Base-by-base conservation (phyloP, 2,797 vertebrate genomes). In the Microctenopoma stevenorrisi region DNA sequence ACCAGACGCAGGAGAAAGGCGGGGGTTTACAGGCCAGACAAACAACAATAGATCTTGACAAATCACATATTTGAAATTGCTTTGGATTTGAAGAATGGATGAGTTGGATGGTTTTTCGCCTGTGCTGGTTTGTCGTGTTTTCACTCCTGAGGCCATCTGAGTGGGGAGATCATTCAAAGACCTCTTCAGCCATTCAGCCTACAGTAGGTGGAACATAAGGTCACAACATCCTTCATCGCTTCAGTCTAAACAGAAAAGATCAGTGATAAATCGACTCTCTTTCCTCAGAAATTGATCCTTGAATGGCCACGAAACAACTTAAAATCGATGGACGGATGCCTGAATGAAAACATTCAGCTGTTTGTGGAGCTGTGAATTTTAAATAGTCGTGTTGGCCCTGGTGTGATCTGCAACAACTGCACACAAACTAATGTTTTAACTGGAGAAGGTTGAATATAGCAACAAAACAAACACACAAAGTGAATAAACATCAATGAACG, bases 31-130 rank as follows among this genome's bases (percentile, higher is more conserved):
- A 57, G 79, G 80, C 83, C 78, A 84, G 82, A 88, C 75, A 81
- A 72, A 42, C 60, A 12, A 73, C 42, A 77, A 74, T 56, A 72
- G 56, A 74, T 54, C 53, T 49, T 73, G 66, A 86, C 82, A 81
- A 84, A 74, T 76, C 68, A 58, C 74, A 82, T 84, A 61, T 48
- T 78, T 82, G n/a, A 68, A 82, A 83, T 76, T 28, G 60, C 22
- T 22, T 22, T 22, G 22, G 22, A 22, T 22, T 22, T 22, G 22
- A 22, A 22, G 22, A 22, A 22, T 22, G 22, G 22, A 22, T 22
- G 22, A 22, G 22, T 22, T 22, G 22, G 22, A 22, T 22, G 22
- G 1, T 22, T 22, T 22, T 22, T 22, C 22, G 22, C 22, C 22
- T 22, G 22, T 22, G 22, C 77, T 57, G 76, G 64, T 51, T 73